Base-by-base conservation (phyloP, 2,888 invertebrate genomes). In the Eugnorisma glareosa region DNA sequence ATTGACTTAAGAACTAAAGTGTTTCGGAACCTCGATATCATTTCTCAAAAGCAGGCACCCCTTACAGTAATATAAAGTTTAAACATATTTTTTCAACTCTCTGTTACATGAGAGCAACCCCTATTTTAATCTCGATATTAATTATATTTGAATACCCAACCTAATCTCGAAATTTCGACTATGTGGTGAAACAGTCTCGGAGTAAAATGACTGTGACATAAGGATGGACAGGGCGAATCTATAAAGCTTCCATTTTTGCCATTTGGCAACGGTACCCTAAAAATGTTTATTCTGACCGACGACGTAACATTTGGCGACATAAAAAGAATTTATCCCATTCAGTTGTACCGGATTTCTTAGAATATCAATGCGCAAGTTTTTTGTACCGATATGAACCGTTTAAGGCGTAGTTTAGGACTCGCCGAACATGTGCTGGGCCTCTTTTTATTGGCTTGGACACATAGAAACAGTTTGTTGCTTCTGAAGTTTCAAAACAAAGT, bases 401-500 rank as follows among this genome's bases (percentile, higher is more conserved):
- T n/a, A 43, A 69, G 51, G 61, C 35, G 68, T 74, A 86, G 75
- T 88, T 89, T 89, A 87, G 88, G 84, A 81, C 88, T 86, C 45
- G 51, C 21, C 59, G 82, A 86, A 82, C 77, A 77, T 81, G 73
- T 81, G 81, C 76, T 74, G 64, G 81, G 45, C 69, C 78, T 54
- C 70, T 79, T 75, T 84, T 86, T 91, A 91, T 90, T 86, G 90
- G 90, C 91, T 92, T 87, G 83, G 89, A 90, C 90, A 89, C 83
- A 89, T 89, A 81, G 86, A 86, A 89, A 82, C 75, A 78, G 64
- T 72, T 63, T 35, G 40, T 82, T 77, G 59, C 67, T 83, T 79
- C 40, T 43, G 40, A 61, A 68, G 67, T 76, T 86, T 75, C 37
- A 63, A 71, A 85, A 63, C 57, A 72, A 67, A 13, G 31, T 51